Conservation (phyloP, 1,140 invertebrate genomes). For the Drosophila arawakana region DNA sequence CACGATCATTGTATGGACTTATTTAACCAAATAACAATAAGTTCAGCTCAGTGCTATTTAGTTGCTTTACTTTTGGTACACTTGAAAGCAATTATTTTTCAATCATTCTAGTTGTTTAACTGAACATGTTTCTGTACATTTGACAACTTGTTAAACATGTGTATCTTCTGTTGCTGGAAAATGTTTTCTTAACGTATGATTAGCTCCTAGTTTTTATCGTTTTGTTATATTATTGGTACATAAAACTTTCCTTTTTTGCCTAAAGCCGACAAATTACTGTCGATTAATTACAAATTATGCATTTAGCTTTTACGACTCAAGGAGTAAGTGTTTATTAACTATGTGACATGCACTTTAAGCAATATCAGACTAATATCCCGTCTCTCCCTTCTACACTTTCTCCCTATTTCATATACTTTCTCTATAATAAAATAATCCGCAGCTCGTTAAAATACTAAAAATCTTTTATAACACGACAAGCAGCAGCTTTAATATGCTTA, state of each 20-base stretch:
- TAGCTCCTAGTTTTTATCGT: too few relatives aligned
- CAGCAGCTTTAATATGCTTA: constrained; percentile 67
- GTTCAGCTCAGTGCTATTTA: too few relatives aligned
- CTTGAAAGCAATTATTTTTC: too few relatives aligned
- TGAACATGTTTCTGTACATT: too few relatives aligned
- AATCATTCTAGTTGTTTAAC: too few relatives aligned
- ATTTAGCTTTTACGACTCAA: constrained; percentile 37
- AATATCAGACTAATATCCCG: constrained; percentile 1
- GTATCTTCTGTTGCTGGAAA: too few relatives aligned
- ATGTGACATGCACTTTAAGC: constrained; percentile 11
- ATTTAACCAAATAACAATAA: too few relatives aligned
- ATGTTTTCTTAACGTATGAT: too few relatives aligned
- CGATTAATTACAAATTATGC: constrained; percentile 56
- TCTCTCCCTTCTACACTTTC: not conserved
- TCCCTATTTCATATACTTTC: not conserved
- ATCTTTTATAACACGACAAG: constrained; percentile 48
- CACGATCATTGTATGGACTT: too few relatives aligned
- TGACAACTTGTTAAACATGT: too few relatives aligned
- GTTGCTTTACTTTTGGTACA: too few relatives aligned
- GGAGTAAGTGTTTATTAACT: constrained; percentile 28
- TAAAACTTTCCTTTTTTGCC: not conserved
- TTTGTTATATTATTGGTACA: too few relatives aligned
- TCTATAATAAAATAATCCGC: constrained; percentile 1
- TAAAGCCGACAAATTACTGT: constrained; percentile 42
- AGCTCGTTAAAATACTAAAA: constrained; percentile 41